These are phyloP conservation scores for Saccostrea glomerata DNA, from an alignment of 1,140 invertebrate species.

Conservation along the genomic window DNA sequence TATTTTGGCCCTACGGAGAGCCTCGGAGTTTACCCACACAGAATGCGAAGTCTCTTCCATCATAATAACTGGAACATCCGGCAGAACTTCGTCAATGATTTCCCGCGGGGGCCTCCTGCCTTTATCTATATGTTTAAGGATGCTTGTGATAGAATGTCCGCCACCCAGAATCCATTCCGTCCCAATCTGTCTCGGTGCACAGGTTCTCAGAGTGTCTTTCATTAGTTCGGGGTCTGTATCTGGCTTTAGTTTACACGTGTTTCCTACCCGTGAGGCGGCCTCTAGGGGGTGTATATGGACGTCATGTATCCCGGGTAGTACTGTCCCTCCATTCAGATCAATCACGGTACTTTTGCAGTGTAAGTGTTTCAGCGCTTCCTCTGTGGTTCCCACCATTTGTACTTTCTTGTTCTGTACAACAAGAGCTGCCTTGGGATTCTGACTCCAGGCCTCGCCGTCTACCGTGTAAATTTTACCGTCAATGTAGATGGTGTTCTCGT, in stretches of 20 bases:
- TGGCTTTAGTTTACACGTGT: conserved; percentile 34
- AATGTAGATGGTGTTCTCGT: background rate
- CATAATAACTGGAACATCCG: conserved; percentile 50
- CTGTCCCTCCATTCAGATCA: conserved; percentile 43
- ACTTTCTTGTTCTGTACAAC: background rate
- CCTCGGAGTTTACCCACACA: conserved; percentile 57
- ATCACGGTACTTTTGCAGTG: background rate
- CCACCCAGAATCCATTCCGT: conserved; percentile 56
- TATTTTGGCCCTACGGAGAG: conserved; percentile 45
- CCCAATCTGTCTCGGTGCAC: conserved; percentile 46
- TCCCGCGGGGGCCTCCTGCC: conserved; percentile 44
- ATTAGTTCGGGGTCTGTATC: conserved; percentile 34
- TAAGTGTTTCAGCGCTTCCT: background rate
- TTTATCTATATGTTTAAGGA: conserved; percentile 47
- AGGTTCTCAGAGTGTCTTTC: background rate
- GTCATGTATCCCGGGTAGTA: conserved; percentile 57
- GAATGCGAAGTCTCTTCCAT: conserved; percentile 60
- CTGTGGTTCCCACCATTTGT: background rate
- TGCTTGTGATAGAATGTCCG: conserved; percentile 49
- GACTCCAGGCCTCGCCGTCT: background rate
- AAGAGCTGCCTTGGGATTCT: background rate
- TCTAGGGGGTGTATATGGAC: conserved; percentile 60
- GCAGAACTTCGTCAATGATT: conserved; percentile 49
- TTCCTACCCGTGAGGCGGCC: conserved; percentile 47
- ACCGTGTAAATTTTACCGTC: background rate